Evolutionary conservation across 2,797 vertebrate genomes (phyloP).

Genomic region (Pipistrellus kuhlii): DNA sequence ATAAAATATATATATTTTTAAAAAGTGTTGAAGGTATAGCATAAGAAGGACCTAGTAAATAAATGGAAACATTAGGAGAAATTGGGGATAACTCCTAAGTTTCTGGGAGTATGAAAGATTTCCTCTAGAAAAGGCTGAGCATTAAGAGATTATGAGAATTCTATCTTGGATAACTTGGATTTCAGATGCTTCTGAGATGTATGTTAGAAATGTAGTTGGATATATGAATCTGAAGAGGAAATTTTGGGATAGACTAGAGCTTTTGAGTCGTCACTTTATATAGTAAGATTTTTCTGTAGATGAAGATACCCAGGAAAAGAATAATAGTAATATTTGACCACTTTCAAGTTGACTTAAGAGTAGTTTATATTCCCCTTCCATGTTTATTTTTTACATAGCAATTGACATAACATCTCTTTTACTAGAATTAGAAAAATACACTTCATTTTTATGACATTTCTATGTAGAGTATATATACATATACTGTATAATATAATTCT

Average conservation of each 20-base stretch:
- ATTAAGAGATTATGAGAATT: not conserved
- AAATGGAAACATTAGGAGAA: not conserved
- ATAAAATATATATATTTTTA: not conserved
- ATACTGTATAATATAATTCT: not conserved
- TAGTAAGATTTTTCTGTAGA: not conserved
- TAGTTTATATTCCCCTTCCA: not conserved
- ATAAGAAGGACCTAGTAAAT: not conserved
- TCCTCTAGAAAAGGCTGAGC: not conserved
- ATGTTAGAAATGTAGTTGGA: not conserved
- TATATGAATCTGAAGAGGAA: constrained; percentile 29
- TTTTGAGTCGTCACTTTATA: not conserved
- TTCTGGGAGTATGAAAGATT: not conserved
- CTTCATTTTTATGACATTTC: constrained; percentile 11
- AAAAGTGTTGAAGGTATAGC: not conserved
- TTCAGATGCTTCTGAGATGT: not conserved
- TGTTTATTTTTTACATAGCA: not conserved
- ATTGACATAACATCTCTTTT: not conserved
- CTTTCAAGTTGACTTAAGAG: not conserved
- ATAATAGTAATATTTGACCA: not conserved
- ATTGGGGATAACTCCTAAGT: not conserved
- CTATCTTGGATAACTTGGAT: not conserved
- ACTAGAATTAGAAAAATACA: constrained; percentile 17
- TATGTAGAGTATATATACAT: not conserved
- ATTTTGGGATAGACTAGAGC: not conserved
- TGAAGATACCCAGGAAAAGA: not conserved